These are phyloP conservation scores for Volucella zonaria DNA, from an alignment of 2,888 invertebrate species.

Conservation along the genomic window DNA sequence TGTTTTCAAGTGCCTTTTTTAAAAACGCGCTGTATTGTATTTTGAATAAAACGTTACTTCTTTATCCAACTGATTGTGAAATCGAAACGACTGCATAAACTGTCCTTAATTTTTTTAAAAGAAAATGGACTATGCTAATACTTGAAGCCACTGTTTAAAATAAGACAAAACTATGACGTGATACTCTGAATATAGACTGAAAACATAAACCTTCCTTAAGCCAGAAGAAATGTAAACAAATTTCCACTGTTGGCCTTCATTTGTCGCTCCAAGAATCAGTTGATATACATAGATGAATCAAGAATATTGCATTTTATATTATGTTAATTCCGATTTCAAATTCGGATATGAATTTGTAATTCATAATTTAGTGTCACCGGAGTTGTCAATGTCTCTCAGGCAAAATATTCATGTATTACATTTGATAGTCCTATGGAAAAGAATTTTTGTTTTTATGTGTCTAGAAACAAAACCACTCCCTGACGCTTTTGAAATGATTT, in stretches of 20 bases:
- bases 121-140: no score
- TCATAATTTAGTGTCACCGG: not conserved
- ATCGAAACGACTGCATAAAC: no score
- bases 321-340: not conserved
- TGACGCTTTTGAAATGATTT: conserved; percentile 5
- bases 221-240: conserved; percentile 11
- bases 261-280: conserved; percentile 6
- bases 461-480: conserved; percentile 1
- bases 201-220: not conserved
- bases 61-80: no score
- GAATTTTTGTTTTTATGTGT: conserved; percentile 5
- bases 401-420: conserved; percentile 7
- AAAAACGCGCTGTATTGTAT: no score
- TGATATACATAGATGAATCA: not conserved
- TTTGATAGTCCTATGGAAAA: not conserved
- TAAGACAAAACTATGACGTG: conserved; percentile 2
- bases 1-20: no score
- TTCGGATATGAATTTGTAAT: conserved; percentile 3
- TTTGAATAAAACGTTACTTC: no score
- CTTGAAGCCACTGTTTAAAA: no score
- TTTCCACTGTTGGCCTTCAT: not conserved
- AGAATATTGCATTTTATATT: conserved; percentile 31
- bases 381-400: conserved; percentile 13
- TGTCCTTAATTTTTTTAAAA: no score
- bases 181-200: conserved; percentile 6